Conservation (phyloP, 2,888 invertebrate species). For the Dynastes tityus region DNA sequence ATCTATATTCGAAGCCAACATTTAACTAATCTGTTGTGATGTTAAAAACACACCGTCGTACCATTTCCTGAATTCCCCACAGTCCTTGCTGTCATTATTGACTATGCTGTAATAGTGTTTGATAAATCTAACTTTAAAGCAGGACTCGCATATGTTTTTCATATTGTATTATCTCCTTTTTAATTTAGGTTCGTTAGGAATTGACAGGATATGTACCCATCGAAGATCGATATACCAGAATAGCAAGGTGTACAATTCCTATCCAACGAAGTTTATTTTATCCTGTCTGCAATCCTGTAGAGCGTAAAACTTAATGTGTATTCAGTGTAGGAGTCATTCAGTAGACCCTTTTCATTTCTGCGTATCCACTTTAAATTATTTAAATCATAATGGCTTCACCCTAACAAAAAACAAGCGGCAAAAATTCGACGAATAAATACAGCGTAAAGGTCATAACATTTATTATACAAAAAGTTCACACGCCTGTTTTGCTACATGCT, state of each 20-base stretch:
- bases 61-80: too few relatives aligned
- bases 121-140: too few relatives aligned
- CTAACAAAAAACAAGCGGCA: conserved; percentile 8
- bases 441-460: not conserved
- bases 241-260: not conserved
- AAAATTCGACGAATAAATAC: conserved; percentile 3
- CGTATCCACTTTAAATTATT: not conserved
- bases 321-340: conserved; percentile 34
- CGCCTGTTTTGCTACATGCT: too few relatives aligned
- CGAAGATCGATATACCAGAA: not conserved
- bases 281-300: not conserved
- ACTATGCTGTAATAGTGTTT: too few relatives aligned
- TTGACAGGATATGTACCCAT: not conserved
- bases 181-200: too few relatives aligned
- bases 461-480: not conserved
- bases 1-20: too few relatives aligned
- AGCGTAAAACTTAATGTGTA: conserved; percentile 9
- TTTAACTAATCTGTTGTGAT: too few relatives aligned
- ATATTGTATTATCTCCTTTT: too few relatives aligned
- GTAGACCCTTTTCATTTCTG: conserved; percentile 12
- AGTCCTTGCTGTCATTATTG: too few relatives aligned
- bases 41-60: too few relatives aligned
- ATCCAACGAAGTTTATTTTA: not conserved
- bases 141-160: too few relatives aligned
- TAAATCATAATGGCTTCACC: not conserved